Percentiles rank a stretch among this genome's conserved stretches.
phyloP scores from a whole-genome alignment of 1,140 invertebrate genomes.

The Brachystomella parvula region DNA sequence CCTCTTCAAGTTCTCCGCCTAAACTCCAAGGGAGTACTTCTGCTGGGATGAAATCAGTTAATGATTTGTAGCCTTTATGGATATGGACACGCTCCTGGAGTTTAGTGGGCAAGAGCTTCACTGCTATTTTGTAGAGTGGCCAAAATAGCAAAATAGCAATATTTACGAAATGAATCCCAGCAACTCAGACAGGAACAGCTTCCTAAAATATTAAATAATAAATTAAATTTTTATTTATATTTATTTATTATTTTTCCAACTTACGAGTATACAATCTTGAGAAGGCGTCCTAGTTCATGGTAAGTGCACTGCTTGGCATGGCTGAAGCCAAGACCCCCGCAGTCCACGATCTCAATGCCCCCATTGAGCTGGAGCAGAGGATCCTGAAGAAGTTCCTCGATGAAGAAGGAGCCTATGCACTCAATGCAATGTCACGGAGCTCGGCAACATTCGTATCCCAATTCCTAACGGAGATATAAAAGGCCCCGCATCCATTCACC shows the following conservation, averaged over 20 bases:
- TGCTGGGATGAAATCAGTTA: not conserved
- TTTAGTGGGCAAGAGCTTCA: not conserved
- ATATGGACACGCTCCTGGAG: not conserved
- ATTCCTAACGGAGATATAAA: not conserved
- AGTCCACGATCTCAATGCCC: not conserved
- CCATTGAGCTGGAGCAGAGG: not conserved
- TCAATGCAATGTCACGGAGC: not conserved
- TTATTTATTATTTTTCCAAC: not conserved
- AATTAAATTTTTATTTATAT: not conserved
- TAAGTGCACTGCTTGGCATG: not conserved
- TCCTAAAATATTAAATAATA: not conserved
- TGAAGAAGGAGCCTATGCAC: not conserved
- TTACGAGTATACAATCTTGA: not conserved
- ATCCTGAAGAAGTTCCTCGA: not conserved
- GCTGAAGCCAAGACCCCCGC: not conserved
- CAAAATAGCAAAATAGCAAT: not conserved
- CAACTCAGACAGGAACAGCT: not conserved
- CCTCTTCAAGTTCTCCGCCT: not conserved
- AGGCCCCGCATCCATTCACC: not conserved
- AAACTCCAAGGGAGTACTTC: not conserved
- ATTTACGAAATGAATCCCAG: slow-evolving; percentile 2
- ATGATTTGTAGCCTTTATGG: not conserved
- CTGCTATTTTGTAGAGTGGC: not conserved
- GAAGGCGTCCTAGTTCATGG: not conserved
- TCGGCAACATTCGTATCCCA: slow-evolving; percentile 2